Conservation (phyloP, 92 coral and sea anemone species). For the Muricea muricata region DNA sequence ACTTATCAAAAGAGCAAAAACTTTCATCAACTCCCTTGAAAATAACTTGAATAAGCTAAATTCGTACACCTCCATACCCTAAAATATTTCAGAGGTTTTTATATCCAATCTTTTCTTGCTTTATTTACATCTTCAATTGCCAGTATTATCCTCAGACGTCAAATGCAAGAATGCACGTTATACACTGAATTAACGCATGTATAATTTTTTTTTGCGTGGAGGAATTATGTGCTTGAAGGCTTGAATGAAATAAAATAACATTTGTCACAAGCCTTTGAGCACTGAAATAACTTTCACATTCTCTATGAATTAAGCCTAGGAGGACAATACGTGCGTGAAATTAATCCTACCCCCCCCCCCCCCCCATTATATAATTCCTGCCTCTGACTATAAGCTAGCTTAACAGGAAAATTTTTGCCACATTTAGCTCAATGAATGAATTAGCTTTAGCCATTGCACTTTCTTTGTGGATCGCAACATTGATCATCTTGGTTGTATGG, state of each 20-base stretch:
- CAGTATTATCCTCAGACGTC: background rate
- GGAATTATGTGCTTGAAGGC: background rate
- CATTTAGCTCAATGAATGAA: slow-evolving; percentile 25
- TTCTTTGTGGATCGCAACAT: background rate
- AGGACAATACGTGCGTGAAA: too few species aligned
- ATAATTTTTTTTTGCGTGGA: background rate
- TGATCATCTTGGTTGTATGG: background rate
- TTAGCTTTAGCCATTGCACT: background rate
- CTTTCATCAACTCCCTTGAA: too few species aligned
- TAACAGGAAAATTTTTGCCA: background rate
- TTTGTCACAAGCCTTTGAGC: background rate
- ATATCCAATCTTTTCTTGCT: too few species aligned
- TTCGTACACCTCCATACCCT: too few species aligned
- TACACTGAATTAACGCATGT: background rate
- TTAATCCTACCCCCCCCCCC: too few species aligned
- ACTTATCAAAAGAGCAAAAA: too few species aligned
- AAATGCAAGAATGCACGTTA: background rate
- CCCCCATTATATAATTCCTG: too few species aligned
- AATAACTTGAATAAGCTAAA: too few species aligned
- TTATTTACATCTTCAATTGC: background rate
- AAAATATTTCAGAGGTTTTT: too few species aligned
- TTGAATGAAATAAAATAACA: background rate
- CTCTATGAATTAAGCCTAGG: too few species aligned
- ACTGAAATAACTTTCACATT: too few species aligned
- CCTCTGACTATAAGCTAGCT: background rate